A percentile compares a stretch with the other conserved stretches of the same genome.
Evolutionary conservation across 2,113 vertebrate genomes (phyloP).

Genomic region (Mustela nigripes): DNA sequence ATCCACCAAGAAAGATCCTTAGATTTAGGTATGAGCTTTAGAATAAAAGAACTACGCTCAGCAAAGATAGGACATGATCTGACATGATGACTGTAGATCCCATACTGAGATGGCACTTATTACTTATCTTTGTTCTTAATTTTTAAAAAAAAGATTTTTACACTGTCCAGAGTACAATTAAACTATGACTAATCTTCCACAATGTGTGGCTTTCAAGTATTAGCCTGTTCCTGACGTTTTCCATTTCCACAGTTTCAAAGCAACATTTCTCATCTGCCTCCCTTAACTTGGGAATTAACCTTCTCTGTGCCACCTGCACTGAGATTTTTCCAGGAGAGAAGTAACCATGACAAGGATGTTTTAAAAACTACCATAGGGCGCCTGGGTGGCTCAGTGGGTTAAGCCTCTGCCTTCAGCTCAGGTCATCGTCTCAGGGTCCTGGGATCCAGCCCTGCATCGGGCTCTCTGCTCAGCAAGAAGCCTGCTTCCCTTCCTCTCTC

Average conservation of each 20-base stretch:
- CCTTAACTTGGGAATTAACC: not conserved
- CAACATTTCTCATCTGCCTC: not conserved
- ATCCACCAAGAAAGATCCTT: not conserved
- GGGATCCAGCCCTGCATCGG: no score
- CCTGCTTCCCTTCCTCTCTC: no score
- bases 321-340: not conserved
- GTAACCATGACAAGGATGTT: not conserved
- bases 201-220: not conserved
- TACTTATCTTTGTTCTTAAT: conserved; percentile 11
- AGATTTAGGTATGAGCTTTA: not conserved
- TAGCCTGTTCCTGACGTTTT: not conserved
- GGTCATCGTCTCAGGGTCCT: no score
- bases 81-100: not conserved
- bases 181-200: not conserved
- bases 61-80: not conserved
- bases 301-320: not conserved
- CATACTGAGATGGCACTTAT: not conserved
- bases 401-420: no score
- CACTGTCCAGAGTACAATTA: not conserved
- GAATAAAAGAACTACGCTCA: not conserved
- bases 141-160: not conserved
- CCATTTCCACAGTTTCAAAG: not conserved
- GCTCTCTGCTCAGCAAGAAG: no score
- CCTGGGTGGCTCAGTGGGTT: no score
- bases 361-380: not conserved